These are phyloP conservation scores for Aquatica leii DNA, from an alignment of 2,888 invertebrate species.

Conservation along the genomic window DNA sequence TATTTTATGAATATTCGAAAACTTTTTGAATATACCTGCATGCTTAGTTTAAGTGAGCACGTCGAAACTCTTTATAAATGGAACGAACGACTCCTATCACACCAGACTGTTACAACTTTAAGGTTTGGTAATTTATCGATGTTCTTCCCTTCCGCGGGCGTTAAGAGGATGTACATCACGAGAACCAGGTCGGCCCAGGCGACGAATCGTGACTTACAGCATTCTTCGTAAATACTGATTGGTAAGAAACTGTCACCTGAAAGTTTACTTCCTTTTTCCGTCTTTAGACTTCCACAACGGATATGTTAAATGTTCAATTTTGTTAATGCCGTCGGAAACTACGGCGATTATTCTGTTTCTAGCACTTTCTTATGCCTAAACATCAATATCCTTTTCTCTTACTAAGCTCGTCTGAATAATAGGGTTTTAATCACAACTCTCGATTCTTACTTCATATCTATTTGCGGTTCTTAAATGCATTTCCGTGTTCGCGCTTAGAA, in stretches of 20 bases:
- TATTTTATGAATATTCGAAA: constrained; percentile 32
- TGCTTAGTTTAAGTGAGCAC: constrained; percentile 25
- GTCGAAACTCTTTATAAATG: constrained; percentile 29
- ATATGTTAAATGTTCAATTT: constrained; percentile 20
- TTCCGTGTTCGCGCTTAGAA: no score
- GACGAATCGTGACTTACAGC: constrained; percentile 34
- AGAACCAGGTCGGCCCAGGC: constrained; percentile 32
- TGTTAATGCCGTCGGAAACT: constrained; percentile 6
- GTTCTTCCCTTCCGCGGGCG: constrained; percentile 37
- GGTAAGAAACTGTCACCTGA: constrained; percentile 38
- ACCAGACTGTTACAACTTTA: constrained; percentile 39
- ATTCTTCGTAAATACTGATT: constrained; percentile 34
- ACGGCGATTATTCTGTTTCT: no score
- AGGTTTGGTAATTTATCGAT: constrained; percentile 41
- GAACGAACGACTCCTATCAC: constrained; percentile 33
- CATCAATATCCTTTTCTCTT: no score
- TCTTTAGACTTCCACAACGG: constrained; percentile 21
- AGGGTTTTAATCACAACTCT: no score
- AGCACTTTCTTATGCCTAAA: no score
- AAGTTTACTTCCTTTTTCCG: constrained; percentile 32
- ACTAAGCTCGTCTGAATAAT: no score
- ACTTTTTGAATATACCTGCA: constrained; percentile 33
- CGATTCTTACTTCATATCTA: no score
- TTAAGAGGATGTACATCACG: constrained; percentile 37
- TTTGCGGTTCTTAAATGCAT: no score